Evolutionary conservation across 2,888 invertebrate genomes (phyloP), one percentile per base, ranked within the genome.

Genomic region (Neocrepidodera transversa): DNA sequence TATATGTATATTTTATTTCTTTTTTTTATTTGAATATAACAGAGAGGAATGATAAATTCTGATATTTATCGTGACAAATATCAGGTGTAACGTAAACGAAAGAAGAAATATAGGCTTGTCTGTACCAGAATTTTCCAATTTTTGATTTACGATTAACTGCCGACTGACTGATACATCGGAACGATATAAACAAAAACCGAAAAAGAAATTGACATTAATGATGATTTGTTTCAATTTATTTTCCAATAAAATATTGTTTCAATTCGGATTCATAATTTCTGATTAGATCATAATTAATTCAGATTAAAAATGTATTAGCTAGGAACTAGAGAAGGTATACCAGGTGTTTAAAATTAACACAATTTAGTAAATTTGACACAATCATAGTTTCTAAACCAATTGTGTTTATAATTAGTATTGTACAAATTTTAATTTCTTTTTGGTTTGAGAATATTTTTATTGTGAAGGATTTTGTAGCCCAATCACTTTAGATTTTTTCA

Each of bases 11-110:
- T n/a, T 10, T 13, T 13, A 32, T 5, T 32, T 13, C 2, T 32
- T n/a, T 32, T 32, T 13, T n/a, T 5, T 13, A 13, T 32, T 32
- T 32, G 10, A 4, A 28, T 8, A 32, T 13, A 32, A 32, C 32
- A 32, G 32, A 32, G 32, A n/a, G 11, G 32, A 32, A 13, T 32
- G 32, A 32, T 32, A 13, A 11, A 18, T 40, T 40, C 18, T 17
- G 40, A 40, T 40, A 11, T n/a, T 40, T 40, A 40, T 40, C 40
- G 40, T 40, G 40, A 40, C 40, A 40, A 40, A 40, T 40, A 18
- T 17, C 40, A 40, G 40, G 40, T 40, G 11, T 40, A 40, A 40
- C 20, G n/a, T n/a, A 40, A 40, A 40, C 17, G 18, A 40, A 40
- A 36, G n/a, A 32, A 32, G 40, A 18, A 18, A 40, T 40, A 40